A percentile compares a stretch with the other conserved stretches of the same genome.
phyloP scores from a whole-genome alignment of 2,797 vertebrate genomes.

The Syngnathus rostellatus region DNA sequence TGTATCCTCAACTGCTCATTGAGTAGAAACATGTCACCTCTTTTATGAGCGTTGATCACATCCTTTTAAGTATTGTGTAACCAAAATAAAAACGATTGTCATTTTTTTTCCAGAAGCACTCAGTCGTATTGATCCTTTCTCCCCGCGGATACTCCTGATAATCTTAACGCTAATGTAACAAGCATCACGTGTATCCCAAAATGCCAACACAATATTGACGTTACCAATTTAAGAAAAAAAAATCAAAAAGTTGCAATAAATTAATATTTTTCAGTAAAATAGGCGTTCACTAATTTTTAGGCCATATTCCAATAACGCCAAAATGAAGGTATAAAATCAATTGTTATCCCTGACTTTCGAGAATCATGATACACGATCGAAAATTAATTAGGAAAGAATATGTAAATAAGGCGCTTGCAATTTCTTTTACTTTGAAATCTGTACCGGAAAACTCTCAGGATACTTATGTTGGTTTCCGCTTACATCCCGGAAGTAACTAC shows the following conservation, averaged over 20 bases:
- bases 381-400: background rate
- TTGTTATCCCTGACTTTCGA: too few species aligned
- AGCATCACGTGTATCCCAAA: background rate
- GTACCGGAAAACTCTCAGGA: background rate
- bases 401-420: background rate
- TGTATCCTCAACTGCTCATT: conserved; percentile 1
- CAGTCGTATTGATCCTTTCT: background rate
- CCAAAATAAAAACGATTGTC: background rate
- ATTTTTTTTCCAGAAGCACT: background rate
- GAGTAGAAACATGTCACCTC: background rate
- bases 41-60: background rate
- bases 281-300: too few species aligned
- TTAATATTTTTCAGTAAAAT: background rate
- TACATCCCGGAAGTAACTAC: background rate
- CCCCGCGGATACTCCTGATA: too few species aligned
- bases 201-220: background rate
- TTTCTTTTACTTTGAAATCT: background rate
- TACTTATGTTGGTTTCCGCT: background rate
- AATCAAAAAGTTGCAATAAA: background rate
- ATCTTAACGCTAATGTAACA: background rate
- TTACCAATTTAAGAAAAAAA: too few species aligned
- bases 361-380: background rate
- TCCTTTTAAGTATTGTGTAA: background rate
- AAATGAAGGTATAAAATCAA: background rate
- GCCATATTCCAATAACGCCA: background rate